phyloP scores from a whole-genome alignment of 2,888 invertebrate genomes.

The Timandra comae region DNA sequence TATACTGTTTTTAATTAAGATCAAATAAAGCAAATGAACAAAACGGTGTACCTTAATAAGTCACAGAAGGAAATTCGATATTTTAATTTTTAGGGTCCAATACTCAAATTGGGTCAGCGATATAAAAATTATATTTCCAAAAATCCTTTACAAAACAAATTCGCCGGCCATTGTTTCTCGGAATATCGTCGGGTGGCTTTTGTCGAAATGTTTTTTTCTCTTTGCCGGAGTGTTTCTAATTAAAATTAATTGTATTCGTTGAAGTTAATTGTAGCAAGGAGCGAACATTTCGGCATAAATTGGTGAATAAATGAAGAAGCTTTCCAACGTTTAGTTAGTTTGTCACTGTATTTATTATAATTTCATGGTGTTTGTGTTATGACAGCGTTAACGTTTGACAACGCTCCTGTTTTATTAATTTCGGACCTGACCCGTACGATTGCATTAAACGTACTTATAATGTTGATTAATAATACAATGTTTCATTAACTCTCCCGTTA shows the following conservation, averaged over 20 bases:
- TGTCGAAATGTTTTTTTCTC: slow-evolving; percentile 35
- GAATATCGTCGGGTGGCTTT: slow-evolving; percentile 17
- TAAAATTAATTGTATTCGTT: slow-evolving; percentile 60
- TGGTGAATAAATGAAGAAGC: slow-evolving; percentile 44
- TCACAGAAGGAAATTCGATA: too few relatives aligned
- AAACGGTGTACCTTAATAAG: too few relatives aligned
- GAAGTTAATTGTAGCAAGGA: slow-evolving; percentile 54
- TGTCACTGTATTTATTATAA: slow-evolving; percentile 28
- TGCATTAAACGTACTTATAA: too few relatives aligned
- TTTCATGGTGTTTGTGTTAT: slow-evolving; percentile 15
- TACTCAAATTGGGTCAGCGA: too few relatives aligned
- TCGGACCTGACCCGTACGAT: too few relatives aligned
- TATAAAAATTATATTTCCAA: neutral
- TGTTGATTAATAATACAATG: too few relatives aligned
- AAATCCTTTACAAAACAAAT: slow-evolving; percentile 2
- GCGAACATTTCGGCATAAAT: slow-evolving; percentile 44
- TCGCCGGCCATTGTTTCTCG: too few relatives aligned
- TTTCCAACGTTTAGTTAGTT: slow-evolving; percentile 32
- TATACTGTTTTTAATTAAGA: too few relatives aligned
- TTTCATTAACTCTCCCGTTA: too few relatives aligned
- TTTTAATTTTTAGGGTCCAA: too few relatives aligned
- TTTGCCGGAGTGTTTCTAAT: slow-evolving; percentile 47
- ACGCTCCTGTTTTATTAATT: neutral
- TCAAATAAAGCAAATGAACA: too few relatives aligned
- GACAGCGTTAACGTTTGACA: neutral